Base-by-base conservation (phyloP, 2,797 vertebrate genomes). In the Eulemur rubriventer region DNA sequence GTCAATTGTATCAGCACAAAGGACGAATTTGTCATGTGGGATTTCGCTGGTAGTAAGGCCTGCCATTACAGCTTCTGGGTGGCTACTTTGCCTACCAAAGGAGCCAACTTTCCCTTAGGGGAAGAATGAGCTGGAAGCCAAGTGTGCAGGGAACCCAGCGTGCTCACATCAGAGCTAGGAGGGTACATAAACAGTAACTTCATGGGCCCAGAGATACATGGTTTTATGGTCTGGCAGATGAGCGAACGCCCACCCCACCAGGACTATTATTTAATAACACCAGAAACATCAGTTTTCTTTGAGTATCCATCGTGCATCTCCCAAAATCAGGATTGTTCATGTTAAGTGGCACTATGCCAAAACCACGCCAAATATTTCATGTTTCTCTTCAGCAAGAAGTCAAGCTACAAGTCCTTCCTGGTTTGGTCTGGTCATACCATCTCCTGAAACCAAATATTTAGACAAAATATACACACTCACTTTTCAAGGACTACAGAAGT, bases 1-100 rank as follows among this genome's bases (percentile, higher is more conserved):
- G 99, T 99, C 99, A 99, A 99, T 99, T 99, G 99, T 99, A 98
- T 97, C 98, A 98, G 97, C 96, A 98, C 98, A 99, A 98, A 98
- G 98, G 98, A 98, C 48, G 95, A 99, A 99, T 99, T 98, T 98
- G 98, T 97, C 97, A 98, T 98, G 97, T 98, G 97, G 91, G 93
- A 97, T 98, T 97, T 98, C 72, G 28, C 98, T 97, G 96, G 98
- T 98, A 95, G 97, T 94, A 97, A 98, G 96, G 98, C 96, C 99
- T 99, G 98, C 96, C 93, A 46, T 76, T 92, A 89, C 86, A 96
- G 96, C 93, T 97, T 88, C 97, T 96, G 96, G 96, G 95, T 97
- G 96, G 97, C 95, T 94, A 89, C 86, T 76, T 63, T 70, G 79
- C 70, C 72, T 80, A 75, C 89, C 76, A 94, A 97, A 94, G 93